A percentile compares a stretch with the other conserved stretches of the same genome.
Conservation (phyloP, 1,140 invertebrate species). For the Vollenhovia emeryi region DNA sequence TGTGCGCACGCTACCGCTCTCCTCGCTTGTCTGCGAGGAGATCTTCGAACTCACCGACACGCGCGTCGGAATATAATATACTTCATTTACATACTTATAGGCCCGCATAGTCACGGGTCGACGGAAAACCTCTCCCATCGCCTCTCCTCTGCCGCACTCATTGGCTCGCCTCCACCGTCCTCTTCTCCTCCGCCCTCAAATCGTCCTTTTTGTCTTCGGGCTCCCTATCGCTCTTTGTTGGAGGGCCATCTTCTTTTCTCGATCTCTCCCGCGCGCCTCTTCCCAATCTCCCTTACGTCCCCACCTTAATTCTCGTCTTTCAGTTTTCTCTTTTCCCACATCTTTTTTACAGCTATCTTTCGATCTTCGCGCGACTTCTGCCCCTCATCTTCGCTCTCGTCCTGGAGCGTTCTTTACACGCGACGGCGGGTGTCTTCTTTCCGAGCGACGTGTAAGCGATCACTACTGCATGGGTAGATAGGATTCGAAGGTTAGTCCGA, state of each 20-base stretch:
- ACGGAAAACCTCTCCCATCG: constrained; percentile 67
- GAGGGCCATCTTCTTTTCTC: constrained; percentile 50
- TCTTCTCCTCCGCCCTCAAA: background rate
- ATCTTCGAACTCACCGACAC: constrained; percentile 64
- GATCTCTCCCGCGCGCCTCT: background rate
- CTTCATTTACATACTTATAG: constrained; percentile 81
- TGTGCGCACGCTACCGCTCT: constrained; percentile 64
- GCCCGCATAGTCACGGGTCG: constrained; percentile 65
- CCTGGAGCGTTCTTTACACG: background rate
- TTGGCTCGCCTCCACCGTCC: background rate
- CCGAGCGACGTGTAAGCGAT: constrained; percentile 39
- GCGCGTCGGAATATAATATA: constrained; percentile 79
- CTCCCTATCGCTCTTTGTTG: constrained; percentile 36
- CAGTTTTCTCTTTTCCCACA: background rate
- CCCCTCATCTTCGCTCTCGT: background rate
- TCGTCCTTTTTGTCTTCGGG: constrained; percentile 14
- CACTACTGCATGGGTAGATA: constrained; percentile 20
- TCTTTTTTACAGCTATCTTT: constrained; percentile 18
- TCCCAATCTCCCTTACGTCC: constrained; percentile 17
- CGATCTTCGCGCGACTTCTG: constrained; percentile 11
- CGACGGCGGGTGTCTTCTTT: background rate
- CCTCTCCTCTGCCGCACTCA: background rate
- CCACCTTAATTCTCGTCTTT: constrained; percentile 23
- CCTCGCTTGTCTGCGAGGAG: background rate
- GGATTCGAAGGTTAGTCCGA: constrained; percentile 70